Conservation (phyloP, 2,113 vertebrate genomes). For the Numenius arquata region DNA sequence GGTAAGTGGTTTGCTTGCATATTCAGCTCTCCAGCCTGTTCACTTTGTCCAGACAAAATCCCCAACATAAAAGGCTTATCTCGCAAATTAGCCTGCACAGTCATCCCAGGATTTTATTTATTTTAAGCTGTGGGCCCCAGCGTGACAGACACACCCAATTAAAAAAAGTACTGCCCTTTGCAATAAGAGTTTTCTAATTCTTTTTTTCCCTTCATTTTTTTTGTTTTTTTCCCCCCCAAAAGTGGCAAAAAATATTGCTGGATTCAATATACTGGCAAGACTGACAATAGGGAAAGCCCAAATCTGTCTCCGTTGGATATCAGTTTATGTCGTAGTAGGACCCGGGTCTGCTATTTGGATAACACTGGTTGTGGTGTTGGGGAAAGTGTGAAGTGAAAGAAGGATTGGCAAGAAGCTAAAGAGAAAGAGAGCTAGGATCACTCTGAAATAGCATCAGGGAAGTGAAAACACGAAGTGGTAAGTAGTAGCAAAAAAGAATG, state of each 20-base stretch:
- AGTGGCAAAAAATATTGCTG: background rate
- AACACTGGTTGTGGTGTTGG: background rate
- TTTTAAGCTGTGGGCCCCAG: slow-evolving; percentile 2
- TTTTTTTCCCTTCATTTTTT: background rate
- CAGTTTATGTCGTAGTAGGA: fast-evolving
- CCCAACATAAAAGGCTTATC: slow-evolving; percentile 58
- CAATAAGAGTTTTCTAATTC: background rate
- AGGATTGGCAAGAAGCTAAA: background rate
- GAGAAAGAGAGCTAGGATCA: background rate
- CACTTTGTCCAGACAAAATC: slow-evolving; percentile 61
- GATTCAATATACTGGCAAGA: background rate
- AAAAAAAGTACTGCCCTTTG: background rate
- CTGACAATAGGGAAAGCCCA: background rate
- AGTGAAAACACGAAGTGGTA: background rate
- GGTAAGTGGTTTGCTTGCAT: slow-evolving; percentile 21
- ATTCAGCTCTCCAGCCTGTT: slow-evolving; percentile 34
- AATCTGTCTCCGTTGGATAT: background rate
- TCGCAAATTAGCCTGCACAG: background rate
- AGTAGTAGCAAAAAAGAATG: background rate
- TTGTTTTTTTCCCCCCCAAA: background rate
- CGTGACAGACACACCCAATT: background rate
- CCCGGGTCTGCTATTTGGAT: background rate
- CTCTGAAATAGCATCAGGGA: background rate
- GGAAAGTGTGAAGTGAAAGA: background rate
- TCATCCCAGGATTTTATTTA: slow-evolving; percentile 24